Conservation (phyloP, 1,140 invertebrate genomes). For the Copidosoma floridanum region DNA sequence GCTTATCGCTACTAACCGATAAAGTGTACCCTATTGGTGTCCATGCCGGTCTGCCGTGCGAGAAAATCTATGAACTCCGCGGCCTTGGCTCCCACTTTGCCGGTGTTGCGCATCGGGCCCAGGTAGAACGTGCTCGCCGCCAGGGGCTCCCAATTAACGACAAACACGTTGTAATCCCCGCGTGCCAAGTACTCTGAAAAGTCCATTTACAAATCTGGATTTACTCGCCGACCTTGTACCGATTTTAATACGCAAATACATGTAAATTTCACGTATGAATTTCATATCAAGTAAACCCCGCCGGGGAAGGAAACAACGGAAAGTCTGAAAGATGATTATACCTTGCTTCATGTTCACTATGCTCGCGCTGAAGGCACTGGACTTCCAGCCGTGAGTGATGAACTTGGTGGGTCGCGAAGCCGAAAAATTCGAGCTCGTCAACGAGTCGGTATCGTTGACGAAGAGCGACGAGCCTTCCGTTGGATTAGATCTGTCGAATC, state of each 20-base stretch:
- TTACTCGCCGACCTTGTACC: no score
- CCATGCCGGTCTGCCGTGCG: slow-evolving; percentile 54
- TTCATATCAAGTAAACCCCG: no score
- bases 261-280: no score
- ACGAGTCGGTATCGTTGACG: slow-evolving; percentile 39
- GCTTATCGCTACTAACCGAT: slow-evolving; percentile 58
- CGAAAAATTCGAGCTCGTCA: slow-evolving; percentile 58
- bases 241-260: no score
- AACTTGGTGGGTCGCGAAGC: slow-evolving; percentile 61
- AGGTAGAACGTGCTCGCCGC: slow-evolving; percentile 66
- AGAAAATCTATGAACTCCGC: slow-evolving; percentile 64
- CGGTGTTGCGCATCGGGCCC: slow-evolving; percentile 63
- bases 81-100: slow-evolving; percentile 62
- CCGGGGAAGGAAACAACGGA: no score
- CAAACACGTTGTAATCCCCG: slow-evolving; percentile 64
- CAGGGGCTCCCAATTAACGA: slow-evolving; percentile 67
- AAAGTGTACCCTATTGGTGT: slow-evolving; percentile 62
- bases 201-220: no score
- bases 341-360: slow-evolving; percentile 47
- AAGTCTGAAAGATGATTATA: no score
- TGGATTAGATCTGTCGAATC: slow-evolving; percentile 41
- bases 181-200: slow-evolving; percentile 60
- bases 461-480: slow-evolving; percentile 43
- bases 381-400: slow-evolving; percentile 75
- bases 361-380: slow-evolving; percentile 49